These are phyloP conservation scores for Melanchra persicariae DNA, from an alignment of 2,888 invertebrate genomes.

Conservation along the genomic window DNA sequence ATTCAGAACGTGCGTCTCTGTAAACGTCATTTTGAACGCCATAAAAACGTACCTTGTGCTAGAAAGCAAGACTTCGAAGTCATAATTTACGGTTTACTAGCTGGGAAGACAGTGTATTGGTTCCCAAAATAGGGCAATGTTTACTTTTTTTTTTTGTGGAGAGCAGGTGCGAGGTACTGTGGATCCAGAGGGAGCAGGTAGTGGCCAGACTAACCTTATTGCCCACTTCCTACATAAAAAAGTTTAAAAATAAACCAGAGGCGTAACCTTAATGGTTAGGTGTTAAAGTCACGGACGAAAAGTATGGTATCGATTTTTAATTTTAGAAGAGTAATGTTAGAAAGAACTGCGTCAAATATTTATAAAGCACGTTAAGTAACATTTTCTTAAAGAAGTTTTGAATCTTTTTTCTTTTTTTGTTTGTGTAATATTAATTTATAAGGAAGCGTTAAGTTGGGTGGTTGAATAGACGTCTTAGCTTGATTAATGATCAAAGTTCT, in stretches of 20 bases:
- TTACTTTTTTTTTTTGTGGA: conserved; percentile 87
- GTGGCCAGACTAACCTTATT: conserved; percentile 79
- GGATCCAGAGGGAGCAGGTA: conserved; percentile 78
- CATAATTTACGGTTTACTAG: conserved; percentile 80
- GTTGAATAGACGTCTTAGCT: conserved; percentile 74
- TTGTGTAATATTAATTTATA: conserved; percentile 79
- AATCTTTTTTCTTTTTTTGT: conserved; percentile 67
- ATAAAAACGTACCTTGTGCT: conserved; percentile 64
- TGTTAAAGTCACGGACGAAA: conserved; percentile 78
- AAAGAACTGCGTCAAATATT: conserved; percentile 47
- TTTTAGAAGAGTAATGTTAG: conserved; percentile 66
- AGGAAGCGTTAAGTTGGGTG: conserved; percentile 76
- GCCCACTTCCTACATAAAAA: conserved; percentile 86
- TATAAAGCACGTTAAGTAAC: conserved; percentile 46
- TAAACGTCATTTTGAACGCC: conserved; percentile 64
- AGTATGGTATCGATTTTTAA: conserved; percentile 66
- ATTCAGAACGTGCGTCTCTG: conserved; percentile 44
- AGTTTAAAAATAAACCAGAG: conserved; percentile 74
- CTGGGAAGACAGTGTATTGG: conserved; percentile 73
- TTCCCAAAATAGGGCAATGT: conserved; percentile 80
- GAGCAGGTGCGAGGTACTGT: conserved; percentile 82
- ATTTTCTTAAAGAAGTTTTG: conserved; percentile 40
- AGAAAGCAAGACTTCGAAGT: conserved; percentile 73
- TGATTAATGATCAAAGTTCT: conserved; percentile 83
- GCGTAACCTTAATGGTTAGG: conserved; percentile 77